Evolutionary conservation across 2,888 invertebrate species (phyloP).

Genomic region (Melanophora roralis): DNA sequence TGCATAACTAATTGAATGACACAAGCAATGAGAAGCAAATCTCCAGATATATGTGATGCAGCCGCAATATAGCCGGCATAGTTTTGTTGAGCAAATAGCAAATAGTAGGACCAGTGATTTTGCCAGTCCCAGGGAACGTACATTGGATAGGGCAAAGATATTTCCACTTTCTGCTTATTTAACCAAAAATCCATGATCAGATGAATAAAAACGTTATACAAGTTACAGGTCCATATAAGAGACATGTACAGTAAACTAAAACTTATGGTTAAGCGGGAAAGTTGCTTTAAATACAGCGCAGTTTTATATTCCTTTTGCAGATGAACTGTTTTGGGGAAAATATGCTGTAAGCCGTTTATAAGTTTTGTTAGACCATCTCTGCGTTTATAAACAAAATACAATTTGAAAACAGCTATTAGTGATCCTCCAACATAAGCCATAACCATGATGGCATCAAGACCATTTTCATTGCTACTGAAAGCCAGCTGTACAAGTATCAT

Average conservation of each 20-base stretch:
- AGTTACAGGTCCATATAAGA: constrained; percentile 73
- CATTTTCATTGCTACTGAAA: constrained; percentile 61
- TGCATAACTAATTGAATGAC: constrained; percentile 73
- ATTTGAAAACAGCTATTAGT: constrained; percentile 69
- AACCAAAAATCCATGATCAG: constrained; percentile 65
- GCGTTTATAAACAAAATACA: constrained; percentile 69
- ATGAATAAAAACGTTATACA: constrained; percentile 67
- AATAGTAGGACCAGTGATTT: constrained; percentile 67
- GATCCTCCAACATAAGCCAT: constrained; percentile 72
- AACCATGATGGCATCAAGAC: constrained; percentile 69
- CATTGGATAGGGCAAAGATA: constrained; percentile 67
- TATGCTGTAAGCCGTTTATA: not conserved
- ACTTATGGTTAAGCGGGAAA: constrained; percentile 60
- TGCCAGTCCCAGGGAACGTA: constrained; percentile 69
- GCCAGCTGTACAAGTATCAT: constrained; percentile 60
- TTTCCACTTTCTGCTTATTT: constrained; percentile 58
- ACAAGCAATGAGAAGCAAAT: constrained; percentile 67
- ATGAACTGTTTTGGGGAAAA: constrained; percentile 26
- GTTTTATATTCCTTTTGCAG: constrained; percentile 35
- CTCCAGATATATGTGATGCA: constrained; percentile 70
- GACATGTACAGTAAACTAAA: constrained; percentile 70
- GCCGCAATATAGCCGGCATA: constrained; percentile 70
- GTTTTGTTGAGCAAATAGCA: constrained; percentile 64
- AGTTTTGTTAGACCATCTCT: constrained; percentile 61
- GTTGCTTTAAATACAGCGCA: constrained; percentile 58